phyloP scores from a whole-genome alignment of 2,113 vertebrate genomes.

The Gobio gobio region DNA sequence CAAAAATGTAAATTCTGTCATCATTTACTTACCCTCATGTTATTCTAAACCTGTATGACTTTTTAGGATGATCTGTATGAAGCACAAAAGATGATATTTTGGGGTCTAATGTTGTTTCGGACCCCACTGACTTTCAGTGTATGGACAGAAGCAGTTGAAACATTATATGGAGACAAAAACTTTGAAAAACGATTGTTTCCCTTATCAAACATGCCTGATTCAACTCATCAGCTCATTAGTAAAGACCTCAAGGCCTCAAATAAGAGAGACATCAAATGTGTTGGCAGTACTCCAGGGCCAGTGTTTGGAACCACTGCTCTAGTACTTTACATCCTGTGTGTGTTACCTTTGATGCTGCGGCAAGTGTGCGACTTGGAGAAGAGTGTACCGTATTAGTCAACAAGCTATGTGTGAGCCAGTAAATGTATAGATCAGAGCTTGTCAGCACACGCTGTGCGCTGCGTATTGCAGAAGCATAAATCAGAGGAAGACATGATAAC shows the following conservation, averaged over 20 bases:
- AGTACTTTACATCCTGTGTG: background rate
- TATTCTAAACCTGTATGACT: background rate
- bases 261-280: too few species aligned
- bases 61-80: background rate
- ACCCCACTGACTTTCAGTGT: too few species aligned
- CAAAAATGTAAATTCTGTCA: background rate
- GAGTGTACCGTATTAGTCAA: constrained; percentile 34
- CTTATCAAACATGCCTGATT: too few species aligned
- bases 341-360: constrained; percentile 17
- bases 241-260: too few species aligned
- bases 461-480: constrained; percentile 19
- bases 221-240: too few species aligned
- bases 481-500: constrained; percentile 11
- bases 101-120: too few species aligned
- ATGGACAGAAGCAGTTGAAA: too few species aligned
- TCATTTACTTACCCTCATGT: background rate
- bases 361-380: constrained; percentile 16
- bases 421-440: constrained; percentile 32
- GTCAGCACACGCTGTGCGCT: constrained; percentile 17
- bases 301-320: too few species aligned
- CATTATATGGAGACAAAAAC: too few species aligned
- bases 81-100: background rate
- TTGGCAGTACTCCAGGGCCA: too few species aligned
- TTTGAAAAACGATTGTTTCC: too few species aligned
- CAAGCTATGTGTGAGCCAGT: constrained; percentile 20